Evolutionary conservation across 2,113 vertebrate species (phyloP).

Genomic region (Zeus faber): DNA sequence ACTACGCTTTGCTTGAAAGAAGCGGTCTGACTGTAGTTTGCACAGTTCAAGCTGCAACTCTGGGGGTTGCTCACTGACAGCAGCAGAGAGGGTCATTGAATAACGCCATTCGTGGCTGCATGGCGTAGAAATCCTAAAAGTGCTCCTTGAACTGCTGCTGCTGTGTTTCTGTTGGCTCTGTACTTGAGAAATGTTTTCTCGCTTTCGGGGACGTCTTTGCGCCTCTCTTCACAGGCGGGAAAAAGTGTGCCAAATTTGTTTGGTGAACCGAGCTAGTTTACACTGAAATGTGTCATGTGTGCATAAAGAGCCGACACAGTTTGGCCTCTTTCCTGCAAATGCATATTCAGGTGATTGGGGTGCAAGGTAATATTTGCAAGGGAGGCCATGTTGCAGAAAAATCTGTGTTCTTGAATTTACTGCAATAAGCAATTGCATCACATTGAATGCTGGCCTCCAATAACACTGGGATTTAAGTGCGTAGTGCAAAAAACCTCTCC

Average conservation of each 20-base stretch:
- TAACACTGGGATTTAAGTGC: constrained; percentile 15
- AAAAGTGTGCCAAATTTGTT: not conserved
- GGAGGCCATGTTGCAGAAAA: constrained; percentile 10
- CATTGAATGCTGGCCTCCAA: constrained; percentile 9
- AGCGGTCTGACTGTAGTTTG: constrained; percentile 7
- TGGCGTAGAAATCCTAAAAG: constrained; percentile 1
- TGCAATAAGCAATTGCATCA: constrained; percentile 7
- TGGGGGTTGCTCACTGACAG: not conserved
- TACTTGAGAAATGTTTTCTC: not conserved
- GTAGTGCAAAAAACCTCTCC: constrained; percentile 19
- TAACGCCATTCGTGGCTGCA: not conserved
- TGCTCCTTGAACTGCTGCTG: not conserved
- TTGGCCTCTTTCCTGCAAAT: not conserved
- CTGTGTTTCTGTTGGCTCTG: not conserved
- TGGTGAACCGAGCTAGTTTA: not conserved
- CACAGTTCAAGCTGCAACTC: constrained; percentile 11
- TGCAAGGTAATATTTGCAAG: not conserved
- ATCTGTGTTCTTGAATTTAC: constrained; percentile 12
- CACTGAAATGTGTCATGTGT: not conserved
- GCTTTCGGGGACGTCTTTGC: not conserved
- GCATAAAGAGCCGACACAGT: not conserved
- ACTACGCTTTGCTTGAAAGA: constrained; percentile 3
- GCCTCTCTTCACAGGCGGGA: not conserved
- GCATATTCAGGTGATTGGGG: constrained; percentile 1
- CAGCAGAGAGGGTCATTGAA: not conserved